Evolutionary conservation across 2,797 vertebrate species (phyloP).

Genomic region (Cottoperca gobio): DNA sequence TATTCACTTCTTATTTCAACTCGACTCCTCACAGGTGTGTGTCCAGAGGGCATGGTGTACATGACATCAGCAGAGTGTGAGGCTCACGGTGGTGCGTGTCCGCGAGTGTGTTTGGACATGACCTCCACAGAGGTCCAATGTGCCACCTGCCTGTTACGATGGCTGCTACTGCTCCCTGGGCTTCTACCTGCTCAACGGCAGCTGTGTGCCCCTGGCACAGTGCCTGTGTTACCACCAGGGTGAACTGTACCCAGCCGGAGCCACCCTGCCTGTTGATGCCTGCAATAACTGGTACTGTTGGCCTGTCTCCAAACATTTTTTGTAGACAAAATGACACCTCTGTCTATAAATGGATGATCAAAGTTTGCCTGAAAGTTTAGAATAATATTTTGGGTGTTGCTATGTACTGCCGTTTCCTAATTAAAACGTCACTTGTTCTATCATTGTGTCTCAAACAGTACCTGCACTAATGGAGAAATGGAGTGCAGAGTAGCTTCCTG

Average conservation of each 20-base stretch:
- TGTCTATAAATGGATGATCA: not conserved
- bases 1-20: not conserved
- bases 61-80: constrained; percentile 83
- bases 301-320: not conserved
- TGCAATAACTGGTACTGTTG: constrained; percentile 92
- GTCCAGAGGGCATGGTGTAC: constrained; percentile 85
- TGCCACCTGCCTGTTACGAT: constrained; percentile 81
- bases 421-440: not conserved
- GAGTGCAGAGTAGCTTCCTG: constrained; percentile 83
- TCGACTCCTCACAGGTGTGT: constrained; percentile 77
- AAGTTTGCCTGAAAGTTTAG: not conserved
- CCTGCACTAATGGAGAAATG: constrained; percentile 88
- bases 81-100: constrained; percentile 83
- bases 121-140: constrained; percentile 85
- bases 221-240: constrained; percentile 90
- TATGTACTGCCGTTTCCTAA: not conserved
- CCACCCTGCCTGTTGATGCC: constrained; percentile 66
- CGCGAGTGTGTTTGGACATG: constrained; percentile 87
- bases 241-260: constrained; percentile 70
- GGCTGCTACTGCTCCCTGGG: constrained; percentile 89
- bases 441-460: constrained; percentile 75
- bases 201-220: constrained; percentile 80
- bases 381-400: not conserved
- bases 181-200: constrained; percentile 86
- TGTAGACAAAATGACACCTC: accelerated